phyloP scores from a whole-genome alignment of 2,888 invertebrate species.

The Drosophila nr. perissopoda region DNA sequence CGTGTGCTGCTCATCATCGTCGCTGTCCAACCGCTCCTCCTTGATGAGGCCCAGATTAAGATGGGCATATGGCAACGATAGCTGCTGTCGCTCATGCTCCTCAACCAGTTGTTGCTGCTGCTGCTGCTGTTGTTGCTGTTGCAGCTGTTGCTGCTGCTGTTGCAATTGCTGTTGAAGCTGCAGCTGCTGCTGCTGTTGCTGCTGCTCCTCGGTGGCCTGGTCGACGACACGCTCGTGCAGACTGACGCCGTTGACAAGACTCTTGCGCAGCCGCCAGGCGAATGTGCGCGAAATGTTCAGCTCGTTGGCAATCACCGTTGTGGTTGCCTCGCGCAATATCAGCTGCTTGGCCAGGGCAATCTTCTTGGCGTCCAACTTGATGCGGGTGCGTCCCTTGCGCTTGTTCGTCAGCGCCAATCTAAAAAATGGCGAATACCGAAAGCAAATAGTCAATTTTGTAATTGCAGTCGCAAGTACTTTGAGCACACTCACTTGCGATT shows the following conservation, averaged over 20 bases:
- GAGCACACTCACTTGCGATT: conserved; percentile 79
- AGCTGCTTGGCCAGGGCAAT: conserved; percentile 83
- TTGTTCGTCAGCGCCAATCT: conserved; percentile 76
- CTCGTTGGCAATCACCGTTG: conserved; percentile 84
- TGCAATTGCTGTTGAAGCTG: conserved; percentile 38
- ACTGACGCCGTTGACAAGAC: conserved; percentile 83
- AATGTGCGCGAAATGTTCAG: conserved; percentile 84
- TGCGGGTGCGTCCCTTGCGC: conserved; percentile 84
- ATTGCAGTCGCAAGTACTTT: too few relatives aligned
- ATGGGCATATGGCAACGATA: conserved; percentile 60
- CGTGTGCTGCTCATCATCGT: conserved; percentile 66
- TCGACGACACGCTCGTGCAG: conserved; percentile 84
- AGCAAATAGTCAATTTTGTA: not conserved
- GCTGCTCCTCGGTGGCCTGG: conserved; percentile 73
- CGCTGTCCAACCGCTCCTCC: conserved; percentile 73
- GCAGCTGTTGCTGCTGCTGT: conserved; percentile 28
- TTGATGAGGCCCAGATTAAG: conserved; percentile 65
- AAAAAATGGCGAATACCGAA: not conserved
- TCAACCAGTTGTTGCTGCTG: conserved; percentile 33
- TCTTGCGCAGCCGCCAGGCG: conserved; percentile 84
- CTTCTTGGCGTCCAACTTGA: conserved; percentile 83
- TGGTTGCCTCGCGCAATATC: conserved; percentile 83
- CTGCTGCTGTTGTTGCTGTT: conserved; percentile 20
- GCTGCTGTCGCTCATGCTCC: conserved; percentile 56
- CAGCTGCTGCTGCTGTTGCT: conserved; percentile 47